Evolutionary conservation across 2,888 invertebrate species (phyloP).

Genomic region (Embidobia sp.): DNA sequence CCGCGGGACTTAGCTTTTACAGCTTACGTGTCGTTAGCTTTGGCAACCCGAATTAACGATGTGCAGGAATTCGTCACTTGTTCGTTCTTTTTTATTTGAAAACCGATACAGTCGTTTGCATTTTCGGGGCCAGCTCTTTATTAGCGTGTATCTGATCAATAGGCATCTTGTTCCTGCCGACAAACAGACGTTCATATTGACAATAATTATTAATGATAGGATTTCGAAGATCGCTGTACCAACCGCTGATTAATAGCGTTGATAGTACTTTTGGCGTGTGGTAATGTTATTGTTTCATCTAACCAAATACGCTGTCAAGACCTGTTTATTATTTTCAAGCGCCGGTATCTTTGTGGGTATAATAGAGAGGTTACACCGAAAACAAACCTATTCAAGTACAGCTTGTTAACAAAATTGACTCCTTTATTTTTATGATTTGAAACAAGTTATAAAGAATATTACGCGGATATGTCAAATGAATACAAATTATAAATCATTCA

Average conservation of each 20-base stretch:
- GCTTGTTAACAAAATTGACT: too few species aligned
- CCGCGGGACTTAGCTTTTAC: constrained; percentile 64
- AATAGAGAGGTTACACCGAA: too few species aligned
- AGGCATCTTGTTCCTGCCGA: constrained; percentile 14
- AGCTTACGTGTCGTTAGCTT: constrained; percentile 63
- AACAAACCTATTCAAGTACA: too few species aligned
- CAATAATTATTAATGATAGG: constrained; percentile 53
- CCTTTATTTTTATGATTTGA: too few species aligned
- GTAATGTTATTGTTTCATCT: neutral
- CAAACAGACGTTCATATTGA: constrained; percentile 32
- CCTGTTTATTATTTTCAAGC: too few species aligned
- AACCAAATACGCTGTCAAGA: neutral
- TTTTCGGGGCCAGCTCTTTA: constrained; percentile 39
- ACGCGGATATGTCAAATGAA: too few species aligned
- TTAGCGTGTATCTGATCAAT: constrained; percentile 41
- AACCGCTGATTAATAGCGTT: constrained; percentile 16
- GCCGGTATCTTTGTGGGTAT: too few species aligned
- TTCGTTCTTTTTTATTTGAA: constrained; percentile 44
- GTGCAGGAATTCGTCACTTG: constrained; percentile 53
- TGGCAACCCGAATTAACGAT: constrained; percentile 64
- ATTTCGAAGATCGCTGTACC: constrained; percentile 12
- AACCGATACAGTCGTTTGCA: constrained; percentile 39
- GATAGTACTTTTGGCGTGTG: constrained; percentile 20
- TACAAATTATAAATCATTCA: too few species aligned
- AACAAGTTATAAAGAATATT: too few species aligned